Percentiles rank a stretch among this genome's conserved stretches.
Evolutionary conservation across 2,113 vertebrate species (phyloP).

Genomic region (Chascanopsetta lugubris): DNA sequence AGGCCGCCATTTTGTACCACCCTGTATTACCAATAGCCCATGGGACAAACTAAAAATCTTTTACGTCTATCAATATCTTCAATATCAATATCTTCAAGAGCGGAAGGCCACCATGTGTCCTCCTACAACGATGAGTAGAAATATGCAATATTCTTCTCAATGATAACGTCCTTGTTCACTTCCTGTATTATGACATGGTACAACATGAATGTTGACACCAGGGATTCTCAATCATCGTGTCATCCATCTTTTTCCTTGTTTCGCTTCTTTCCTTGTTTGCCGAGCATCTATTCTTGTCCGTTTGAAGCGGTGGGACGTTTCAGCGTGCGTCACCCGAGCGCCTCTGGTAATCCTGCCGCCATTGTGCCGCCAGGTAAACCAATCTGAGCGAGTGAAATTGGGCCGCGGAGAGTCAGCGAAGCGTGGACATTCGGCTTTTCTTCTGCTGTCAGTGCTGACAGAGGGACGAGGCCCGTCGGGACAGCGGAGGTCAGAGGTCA

Average conservation of each 20-base stretch:
- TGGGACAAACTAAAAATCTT: too few species aligned
- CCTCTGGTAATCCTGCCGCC: conserved; percentile 45
- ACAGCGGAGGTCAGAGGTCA: neutral
- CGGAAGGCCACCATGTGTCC: too few species aligned
- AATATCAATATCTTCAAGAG: too few species aligned
- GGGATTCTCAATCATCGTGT: conserved; percentile 44
- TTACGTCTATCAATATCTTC: too few species aligned
- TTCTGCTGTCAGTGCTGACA: conserved; percentile 50
- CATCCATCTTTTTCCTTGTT: conserved; percentile 27
- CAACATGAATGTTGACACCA: too few species aligned
- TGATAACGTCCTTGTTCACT: too few species aligned
- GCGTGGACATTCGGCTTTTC: conserved; percentile 39
- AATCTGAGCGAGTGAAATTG: conserved; percentile 64
- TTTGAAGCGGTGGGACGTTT: conserved; percentile 14
- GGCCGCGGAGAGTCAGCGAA: conserved; percentile 43
- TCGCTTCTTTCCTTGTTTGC: conserved; percentile 11
- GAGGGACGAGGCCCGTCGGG: conserved; percentile 13
- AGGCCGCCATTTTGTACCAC: too few species aligned
- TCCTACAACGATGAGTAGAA: too few species aligned
- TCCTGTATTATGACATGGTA: too few species aligned
- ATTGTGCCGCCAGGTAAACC: conserved; percentile 49
- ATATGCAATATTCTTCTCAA: too few species aligned
- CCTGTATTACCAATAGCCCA: too few species aligned
- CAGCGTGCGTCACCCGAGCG: conserved; percentile 25
- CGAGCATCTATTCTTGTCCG: conserved; percentile 25